These are phyloP conservation scores for Tyria jacobaeae DNA, from an alignment of 2,888 invertebrate species.

Conservation along the genomic window DNA sequence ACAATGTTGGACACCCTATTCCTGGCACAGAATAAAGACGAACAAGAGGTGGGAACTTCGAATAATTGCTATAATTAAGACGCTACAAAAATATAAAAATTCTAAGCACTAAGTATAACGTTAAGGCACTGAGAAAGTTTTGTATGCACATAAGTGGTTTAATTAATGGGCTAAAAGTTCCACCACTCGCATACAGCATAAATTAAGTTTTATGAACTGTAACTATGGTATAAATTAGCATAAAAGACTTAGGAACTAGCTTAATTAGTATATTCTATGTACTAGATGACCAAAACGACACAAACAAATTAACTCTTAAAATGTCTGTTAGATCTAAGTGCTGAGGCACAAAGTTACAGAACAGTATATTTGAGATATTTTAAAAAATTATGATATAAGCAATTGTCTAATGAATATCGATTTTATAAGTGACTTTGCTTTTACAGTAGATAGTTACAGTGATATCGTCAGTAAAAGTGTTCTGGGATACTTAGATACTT, in stretches of 20 bases:
- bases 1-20: not conserved
- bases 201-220: not conserved
- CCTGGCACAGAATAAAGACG: not conserved
- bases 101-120: not conserved
- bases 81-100: not conserved
- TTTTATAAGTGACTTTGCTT: no score
- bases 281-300: not conserved
- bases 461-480: no score
- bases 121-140: not conserved
- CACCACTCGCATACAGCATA: not conserved
- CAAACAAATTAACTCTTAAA: no score
- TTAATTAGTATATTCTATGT: not conserved
- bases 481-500: no score
- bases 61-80: not conserved
- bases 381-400: no score
- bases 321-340: no score
- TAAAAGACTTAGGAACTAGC: not conserved
- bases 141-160: constrained; percentile 2
- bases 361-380: no score
- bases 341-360: no score
- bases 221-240: not conserved
- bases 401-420: no score
- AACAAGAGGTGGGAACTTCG: not conserved
- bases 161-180: not conserved
- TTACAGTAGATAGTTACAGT: no score